phyloP scores from a whole-genome alignment of 2,888 invertebrate species.

The Myopa tessellatipennis region DNA sequence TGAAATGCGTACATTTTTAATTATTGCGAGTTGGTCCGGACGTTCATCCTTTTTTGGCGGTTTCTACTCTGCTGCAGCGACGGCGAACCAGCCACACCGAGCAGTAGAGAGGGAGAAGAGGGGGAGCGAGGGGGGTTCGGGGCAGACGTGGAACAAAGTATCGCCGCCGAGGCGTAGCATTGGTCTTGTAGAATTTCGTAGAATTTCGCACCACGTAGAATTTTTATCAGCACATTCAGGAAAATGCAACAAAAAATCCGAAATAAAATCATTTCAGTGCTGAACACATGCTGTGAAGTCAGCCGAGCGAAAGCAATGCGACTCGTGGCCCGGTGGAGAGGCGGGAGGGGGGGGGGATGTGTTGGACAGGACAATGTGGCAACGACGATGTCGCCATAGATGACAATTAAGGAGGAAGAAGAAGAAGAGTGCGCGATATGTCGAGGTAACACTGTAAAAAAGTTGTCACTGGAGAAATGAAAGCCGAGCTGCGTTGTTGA shows the following conservation, averaged over 20 bases:
- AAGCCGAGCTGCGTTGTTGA: too few relatives aligned
- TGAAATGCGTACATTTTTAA: background rate
- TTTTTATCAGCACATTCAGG: slow-evolving; percentile 16
- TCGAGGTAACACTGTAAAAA: background rate
- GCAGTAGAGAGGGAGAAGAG: background rate
- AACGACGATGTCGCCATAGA: background rate
- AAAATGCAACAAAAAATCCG: background rate
- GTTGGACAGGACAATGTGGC: slow-evolving; percentile 1
- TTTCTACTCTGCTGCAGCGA: background rate
- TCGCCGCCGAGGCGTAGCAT: background rate
- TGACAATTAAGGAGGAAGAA: background rate
- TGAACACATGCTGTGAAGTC: slow-evolving; percentile 23
- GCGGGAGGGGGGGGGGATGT: background rate
- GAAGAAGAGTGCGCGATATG: background rate
- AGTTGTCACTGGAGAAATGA: too few relatives aligned
- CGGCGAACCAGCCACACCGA: background rate
- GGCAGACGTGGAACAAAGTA: background rate
- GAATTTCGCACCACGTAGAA: slow-evolving; percentile 20
- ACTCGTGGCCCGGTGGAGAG: background rate
- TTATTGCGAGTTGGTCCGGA: background rate
- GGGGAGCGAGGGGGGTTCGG: background rate
- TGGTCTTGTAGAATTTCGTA: slow-evolving; percentile 33
- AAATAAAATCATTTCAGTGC: slow-evolving; percentile 23
- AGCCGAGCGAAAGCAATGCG: background rate
- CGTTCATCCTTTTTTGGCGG: background rate